phyloP scores from a whole-genome alignment of 2,888 invertebrate species.

The Sussaba pulchella region DNA sequence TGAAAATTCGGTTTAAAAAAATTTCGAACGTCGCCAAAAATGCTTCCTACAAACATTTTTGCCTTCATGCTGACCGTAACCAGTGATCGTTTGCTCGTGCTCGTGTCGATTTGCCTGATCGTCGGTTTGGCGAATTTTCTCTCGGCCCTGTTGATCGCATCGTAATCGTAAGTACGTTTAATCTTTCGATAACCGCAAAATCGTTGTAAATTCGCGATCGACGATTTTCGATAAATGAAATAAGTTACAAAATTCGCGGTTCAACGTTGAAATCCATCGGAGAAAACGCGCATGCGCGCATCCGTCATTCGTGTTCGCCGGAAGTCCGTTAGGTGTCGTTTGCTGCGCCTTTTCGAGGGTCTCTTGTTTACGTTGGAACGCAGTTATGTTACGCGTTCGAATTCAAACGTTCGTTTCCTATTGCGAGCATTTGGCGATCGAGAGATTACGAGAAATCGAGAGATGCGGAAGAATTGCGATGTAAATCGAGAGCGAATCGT shows the following conservation, averaged over 20 bases:
- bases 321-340: slow-evolving; percentile 39
- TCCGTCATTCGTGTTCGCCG: slow-evolving; percentile 19
- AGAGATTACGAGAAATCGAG: not conserved
- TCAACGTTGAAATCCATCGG: not conserved
- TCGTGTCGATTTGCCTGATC: slow-evolving; percentile 8
- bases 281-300: slow-evolving; percentile 43
- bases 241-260: not conserved
- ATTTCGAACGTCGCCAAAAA: slow-evolving; percentile 11
- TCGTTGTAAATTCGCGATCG: not conserved
- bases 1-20: not conserved
- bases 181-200: not conserved
- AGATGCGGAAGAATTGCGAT: not conserved
- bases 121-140: slow-evolving; percentile 14
- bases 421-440: no score
- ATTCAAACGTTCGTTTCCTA: slow-evolving; percentile 53
- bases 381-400: slow-evolving; percentile 11
- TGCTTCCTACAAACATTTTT: slow-evolving; percentile 33
- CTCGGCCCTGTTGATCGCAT: not conserved
- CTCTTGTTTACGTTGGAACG: slow-evolving; percentile 50
- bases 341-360: slow-evolving; percentile 30
- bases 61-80: slow-evolving; percentile 32
- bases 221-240: not conserved
- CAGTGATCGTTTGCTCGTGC: slow-evolving; percentile 19
- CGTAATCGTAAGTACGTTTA: not conserved
- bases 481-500: not conserved